Evolutionary conservation across 64 coral and sea anemone species (phyloP), one percentile per base, ranked within the genome.

Genomic region (Stichodactyla helianthus): DNA sequence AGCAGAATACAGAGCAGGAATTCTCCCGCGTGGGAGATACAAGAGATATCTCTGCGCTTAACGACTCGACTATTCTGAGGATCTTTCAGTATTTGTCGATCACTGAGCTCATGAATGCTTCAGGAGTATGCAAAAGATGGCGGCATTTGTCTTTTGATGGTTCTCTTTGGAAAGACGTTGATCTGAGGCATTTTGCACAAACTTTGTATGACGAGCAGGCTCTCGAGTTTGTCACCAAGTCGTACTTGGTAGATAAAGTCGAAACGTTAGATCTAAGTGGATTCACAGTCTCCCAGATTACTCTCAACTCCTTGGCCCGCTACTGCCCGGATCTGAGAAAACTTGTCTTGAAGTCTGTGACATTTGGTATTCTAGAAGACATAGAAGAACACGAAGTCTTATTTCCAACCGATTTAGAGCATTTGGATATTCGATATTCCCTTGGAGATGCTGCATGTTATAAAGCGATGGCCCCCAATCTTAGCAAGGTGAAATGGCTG

Each of bases 171-270:
- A 88, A 23, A 51, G 51, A 5, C 14, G 89, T 88, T 10, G 93
- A 95, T 86, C 77, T 95, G 54, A 82, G 77, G 62, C 82, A 79
- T 52, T 95, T 88, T 86, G 82, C 82, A 17, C 91, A 82, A 81
- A 62, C 74, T 62, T 52, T 92, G 27, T 6, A 52, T 61, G 82
- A 89, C 55, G 52, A 71, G 6, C 22, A 5, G 1, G 59, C 28
- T 6, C 71, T 90, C 5, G 16, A 67, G 2, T 28, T 71, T 15
- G 53, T 90, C 10, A 90, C 83, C 22, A 15, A n/a, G 22, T 50
- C 26, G 56, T 83, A 74, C 52, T 79, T 84, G 28, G 83, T 59
- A 44, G 53, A 76, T 27, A 84, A 55, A 67, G 82, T 85, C 50
- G 65, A 54, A 10, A 77, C 81, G 17, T 81, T 93, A 18, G 91